Evolutionary conservation across 2,797 vertebrate species (phyloP), one percentile per base, ranked within the genome.

Genomic region (Heliangelus exortis): DNA sequence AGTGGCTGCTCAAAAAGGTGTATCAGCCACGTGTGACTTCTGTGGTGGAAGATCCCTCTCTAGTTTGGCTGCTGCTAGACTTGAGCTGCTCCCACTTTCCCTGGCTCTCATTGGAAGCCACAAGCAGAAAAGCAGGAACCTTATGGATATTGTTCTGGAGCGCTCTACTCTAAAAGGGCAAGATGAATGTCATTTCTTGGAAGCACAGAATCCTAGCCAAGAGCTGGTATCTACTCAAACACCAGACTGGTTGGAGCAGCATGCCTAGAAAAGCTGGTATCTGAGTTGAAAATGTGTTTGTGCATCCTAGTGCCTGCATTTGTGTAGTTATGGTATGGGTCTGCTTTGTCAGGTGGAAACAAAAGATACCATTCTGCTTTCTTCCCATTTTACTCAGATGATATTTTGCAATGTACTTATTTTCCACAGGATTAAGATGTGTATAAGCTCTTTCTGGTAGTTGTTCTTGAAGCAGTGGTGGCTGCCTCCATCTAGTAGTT

Each of bases 371-470:
- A 9, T 72, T 93, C 93, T 15, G 57, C 93, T 53, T 94, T 51
- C 95, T 57, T 41, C 15, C 87, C 53, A 10, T 96, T 66, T 88
- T 92, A 77, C 93, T 98, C 34, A 97, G 98, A 66, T 98, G 98
- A 97, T 98, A 98, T 96, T 99, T 98, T 96, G 98, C 98, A 95
- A 98, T 97, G 69, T 98, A 98, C 36, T 94, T 98, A 61, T 98
- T 98, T 96, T 97, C 98, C 92, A 98, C 97, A 89, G 98, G 98
- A 97, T 97, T 98, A 69, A 97, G 98, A 39, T 1, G 96, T 97
- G 61, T 97, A 96, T 62, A 97, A 97, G 94, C 96, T 98, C 93
- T 97, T 98, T 92, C 95, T 98, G 94, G 98, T 94, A 75, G 97
- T 97, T 2, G 96, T 98, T 92, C 98, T 98, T 96, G 98, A 98